Conservation (phyloP, 2,797 vertebrate genomes). For the Trichosurus vulpecula region DNA sequence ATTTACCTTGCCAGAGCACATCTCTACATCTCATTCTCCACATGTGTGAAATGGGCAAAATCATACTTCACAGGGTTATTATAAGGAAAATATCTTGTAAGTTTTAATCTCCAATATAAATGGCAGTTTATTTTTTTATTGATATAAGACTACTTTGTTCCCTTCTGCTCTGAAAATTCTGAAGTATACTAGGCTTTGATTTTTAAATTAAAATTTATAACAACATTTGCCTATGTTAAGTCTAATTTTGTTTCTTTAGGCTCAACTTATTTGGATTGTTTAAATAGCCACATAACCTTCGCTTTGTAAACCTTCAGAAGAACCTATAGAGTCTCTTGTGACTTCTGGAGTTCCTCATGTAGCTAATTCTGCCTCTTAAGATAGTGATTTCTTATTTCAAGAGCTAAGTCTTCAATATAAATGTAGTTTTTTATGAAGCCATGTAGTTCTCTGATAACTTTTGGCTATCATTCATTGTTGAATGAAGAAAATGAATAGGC, state of each 20-base stretch:
- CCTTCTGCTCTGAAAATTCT: background rate
- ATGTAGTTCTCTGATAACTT: background rate
- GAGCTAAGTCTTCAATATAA: background rate
- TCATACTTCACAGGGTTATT: background rate
- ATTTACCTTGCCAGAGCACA: background rate
- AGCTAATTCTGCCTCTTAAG: background rate
- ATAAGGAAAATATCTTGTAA: background rate
- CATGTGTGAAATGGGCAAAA: background rate
- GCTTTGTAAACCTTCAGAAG: background rate
- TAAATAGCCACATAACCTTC: background rate
- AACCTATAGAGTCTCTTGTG: background rate
- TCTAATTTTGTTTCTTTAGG: background rate
- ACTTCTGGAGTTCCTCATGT: background rate
- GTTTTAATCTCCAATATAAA: background rate
- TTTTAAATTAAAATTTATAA: background rate
- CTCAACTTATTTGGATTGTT: background rate
- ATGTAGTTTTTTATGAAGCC: background rate
- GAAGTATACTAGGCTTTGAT: background rate
- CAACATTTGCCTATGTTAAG: background rate
- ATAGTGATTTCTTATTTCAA: background rate
- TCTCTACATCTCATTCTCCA: background rate
- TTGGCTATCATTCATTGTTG: background rate
- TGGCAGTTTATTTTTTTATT: background rate
- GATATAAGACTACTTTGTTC: background rate
- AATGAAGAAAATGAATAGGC: background rate